Percentiles rank a stretch among this genome's conserved stretches.
phyloP scores from a whole-genome alignment of 2,888 invertebrate species.

The Cryptus viduatorius region DNA sequence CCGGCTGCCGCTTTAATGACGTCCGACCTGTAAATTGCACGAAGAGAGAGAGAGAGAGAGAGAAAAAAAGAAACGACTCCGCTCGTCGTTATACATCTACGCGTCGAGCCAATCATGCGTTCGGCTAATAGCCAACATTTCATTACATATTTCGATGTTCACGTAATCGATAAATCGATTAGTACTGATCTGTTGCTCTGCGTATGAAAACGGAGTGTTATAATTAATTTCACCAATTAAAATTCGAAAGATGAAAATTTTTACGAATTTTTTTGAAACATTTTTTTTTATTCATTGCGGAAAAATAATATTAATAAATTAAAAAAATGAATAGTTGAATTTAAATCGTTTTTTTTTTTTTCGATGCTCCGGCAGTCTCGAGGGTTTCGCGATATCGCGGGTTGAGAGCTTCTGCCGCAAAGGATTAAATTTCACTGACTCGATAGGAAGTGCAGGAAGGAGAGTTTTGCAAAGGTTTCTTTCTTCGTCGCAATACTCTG shows the following conservation, averaged over 20 bases:
- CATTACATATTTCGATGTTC: constrained; percentile 43
- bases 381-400: background rate
- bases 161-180: constrained; percentile 40
- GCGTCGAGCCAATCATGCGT: constrained; percentile 38
- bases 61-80: constrained; percentile 26
- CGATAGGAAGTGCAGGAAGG: background rate
- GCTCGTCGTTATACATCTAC: constrained; percentile 22
- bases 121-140: constrained; percentile 22
- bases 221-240: too few species aligned
- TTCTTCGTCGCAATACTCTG: background rate
- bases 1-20: constrained; percentile 65
- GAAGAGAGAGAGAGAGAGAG: background rate
- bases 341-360: background rate
- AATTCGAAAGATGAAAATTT: too few species aligned
- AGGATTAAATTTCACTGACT: constrained; percentile 3
- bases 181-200: constrained; percentile 6
- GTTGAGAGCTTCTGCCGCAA: background rate
- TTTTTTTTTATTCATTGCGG: too few species aligned
- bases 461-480: background rate
- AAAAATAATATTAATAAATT: too few species aligned
- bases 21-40: constrained; percentile 69
- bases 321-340: background rate
- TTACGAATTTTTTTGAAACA: too few species aligned
- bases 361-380: background rate
- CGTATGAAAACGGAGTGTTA: background rate